phyloP scores from a whole-genome alignment of 2,797 vertebrate genomes.

The Danio kyathit region DNA sequence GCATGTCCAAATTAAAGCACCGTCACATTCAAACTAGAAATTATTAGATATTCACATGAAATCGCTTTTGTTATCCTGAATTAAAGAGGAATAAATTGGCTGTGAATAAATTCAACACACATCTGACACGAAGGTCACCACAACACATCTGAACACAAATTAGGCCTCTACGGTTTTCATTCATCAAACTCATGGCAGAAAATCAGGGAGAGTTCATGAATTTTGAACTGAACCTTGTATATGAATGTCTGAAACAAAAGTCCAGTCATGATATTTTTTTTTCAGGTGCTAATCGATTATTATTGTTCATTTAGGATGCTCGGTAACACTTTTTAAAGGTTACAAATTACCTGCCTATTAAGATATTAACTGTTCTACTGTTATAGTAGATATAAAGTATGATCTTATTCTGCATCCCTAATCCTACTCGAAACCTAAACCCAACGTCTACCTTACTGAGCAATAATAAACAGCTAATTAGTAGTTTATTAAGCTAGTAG shows the following conservation, averaged over 20 bases:
- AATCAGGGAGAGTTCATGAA: not conserved
- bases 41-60: constrained; percentile 12
- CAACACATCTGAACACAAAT: constrained; percentile 16
- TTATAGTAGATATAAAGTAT: too few species aligned
- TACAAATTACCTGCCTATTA: too few species aligned
- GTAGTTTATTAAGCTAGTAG: too few species aligned
- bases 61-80: constrained; percentile 4
- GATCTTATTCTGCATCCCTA: too few species aligned
- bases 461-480: too few species aligned
- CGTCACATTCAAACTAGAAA: constrained; percentile 20
- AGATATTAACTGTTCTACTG: too few species aligned
- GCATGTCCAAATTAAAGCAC: constrained; percentile 6
- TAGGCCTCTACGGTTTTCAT: constrained; percentile 8
- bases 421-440: too few species aligned
- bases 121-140: constrained; percentile 9
- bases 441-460: too few species aligned
- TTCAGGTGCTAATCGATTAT: too few species aligned
- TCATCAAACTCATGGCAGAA: constrained; percentile 11
- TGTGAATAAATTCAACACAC: not conserved
- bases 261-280: not conserved
- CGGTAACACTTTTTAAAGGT: too few species aligned
- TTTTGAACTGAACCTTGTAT: not conserved
- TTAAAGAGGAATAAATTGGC: constrained; percentile 16
- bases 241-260: not conserved
- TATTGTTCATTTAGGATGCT: too few species aligned